Evolutionary conservation across 2,888 invertebrate species (phyloP), one percentile per base, ranked within the genome.

Genomic region (Uloborus plumipes): DNA sequence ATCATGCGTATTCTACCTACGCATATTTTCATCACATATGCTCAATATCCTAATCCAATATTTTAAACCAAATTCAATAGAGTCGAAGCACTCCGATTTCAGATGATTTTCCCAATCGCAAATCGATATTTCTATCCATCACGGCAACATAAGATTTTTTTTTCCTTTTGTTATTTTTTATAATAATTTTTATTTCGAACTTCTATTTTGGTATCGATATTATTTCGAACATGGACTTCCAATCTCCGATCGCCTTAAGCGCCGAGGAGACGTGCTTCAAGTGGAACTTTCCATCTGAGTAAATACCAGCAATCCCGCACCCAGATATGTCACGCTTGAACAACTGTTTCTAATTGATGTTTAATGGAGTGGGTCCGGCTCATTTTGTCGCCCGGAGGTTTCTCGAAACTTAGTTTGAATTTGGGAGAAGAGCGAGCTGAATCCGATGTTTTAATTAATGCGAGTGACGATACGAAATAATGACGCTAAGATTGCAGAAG

Each of bases 371-470:
- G 76, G 69, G 66, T 64, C 67, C 55, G 51, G 73, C 66, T 73
- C 73, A 72, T 79, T 73, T 79, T 73, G 59, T 59, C 72, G 73
- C 73, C 72, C 18, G 49, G 26, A 73, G 67, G 65, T 26, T 22
- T 18, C 31, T 49, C 59, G 65, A 67, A 76, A 79, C 78, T 79
- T 72, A 79, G 78, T 79, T 79, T 79, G 66, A 79, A 79, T 79
- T 78, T 72, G 58, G 20, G 53, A 39, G 65, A 74, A 66, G 70
- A 70, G 55, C 49, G 72, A 73, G 47, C n/a, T 50, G 59, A 66
- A 67, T 73, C 73, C 72, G 67, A 61, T 79, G 72, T 72, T 79
- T 79, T 79, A 79, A 79, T 79, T 79, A 79, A 79, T 73, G 79
- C 22, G 39, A 66, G 61, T 61, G 66, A 58, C 72, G 79, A 79